These are phyloP conservation scores for Limnephilus marmoratus DNA, from an alignment of 2,888 invertebrate species.

Conservation along the genomic window DNA sequence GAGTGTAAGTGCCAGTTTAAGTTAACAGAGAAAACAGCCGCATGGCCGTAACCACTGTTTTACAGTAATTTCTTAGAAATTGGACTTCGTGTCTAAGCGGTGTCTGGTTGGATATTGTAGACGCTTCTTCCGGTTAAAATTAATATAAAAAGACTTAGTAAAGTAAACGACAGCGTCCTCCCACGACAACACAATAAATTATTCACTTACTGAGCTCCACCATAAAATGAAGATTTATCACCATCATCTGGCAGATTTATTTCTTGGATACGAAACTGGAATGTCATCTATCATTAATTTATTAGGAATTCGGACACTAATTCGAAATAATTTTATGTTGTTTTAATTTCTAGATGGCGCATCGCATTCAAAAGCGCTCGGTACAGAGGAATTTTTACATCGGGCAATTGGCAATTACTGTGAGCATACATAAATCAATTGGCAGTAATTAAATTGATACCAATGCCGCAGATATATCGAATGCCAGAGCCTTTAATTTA, in stretches of 20 bases:
- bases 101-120: neutral
- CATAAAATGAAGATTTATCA: neutral
- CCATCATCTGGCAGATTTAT: neutral
- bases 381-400: neutral
- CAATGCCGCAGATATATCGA: neutral
- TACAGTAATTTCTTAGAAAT: neutral
- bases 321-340: neutral
- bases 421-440: neutral
- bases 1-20: neutral
- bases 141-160: neutral
- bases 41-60: neutral
- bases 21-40: neutral
- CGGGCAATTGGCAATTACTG: neutral
- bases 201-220: neutral
- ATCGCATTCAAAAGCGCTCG: neutral
- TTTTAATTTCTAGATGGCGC: neutral
- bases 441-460: neutral
- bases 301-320: neutral
- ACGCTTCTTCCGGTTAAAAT: neutral
- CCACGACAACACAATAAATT: neutral
- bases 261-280: neutral
- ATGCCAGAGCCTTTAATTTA: neutral
- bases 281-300: neutral
- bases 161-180: neutral
- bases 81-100: neutral